These are phyloP conservation scores for Elanus axillaris DNA, from an alignment of 2,113 vertebrate genomes.

Conservation along the genomic window DNA sequence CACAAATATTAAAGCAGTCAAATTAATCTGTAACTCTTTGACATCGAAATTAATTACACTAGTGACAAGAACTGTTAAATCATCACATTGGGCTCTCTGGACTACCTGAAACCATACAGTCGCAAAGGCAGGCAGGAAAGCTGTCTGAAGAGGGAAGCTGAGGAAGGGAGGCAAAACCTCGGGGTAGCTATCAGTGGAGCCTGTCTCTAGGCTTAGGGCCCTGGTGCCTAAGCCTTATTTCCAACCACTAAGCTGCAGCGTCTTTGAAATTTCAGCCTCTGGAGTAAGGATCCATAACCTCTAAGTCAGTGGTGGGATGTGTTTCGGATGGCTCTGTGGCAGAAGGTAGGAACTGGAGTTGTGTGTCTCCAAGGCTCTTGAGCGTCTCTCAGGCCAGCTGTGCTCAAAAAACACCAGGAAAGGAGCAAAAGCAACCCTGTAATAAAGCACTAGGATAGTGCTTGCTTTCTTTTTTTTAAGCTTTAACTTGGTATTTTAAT, in stretches of 20 bases:
- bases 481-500: not conserved
- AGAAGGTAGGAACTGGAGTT: not conserved
- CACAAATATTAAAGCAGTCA: not conserved
- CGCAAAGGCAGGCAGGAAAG: not conserved
- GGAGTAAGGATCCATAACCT: not conserved
- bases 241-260: not conserved
- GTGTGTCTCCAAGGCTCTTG: not conserved
- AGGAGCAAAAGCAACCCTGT: not conserved
- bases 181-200: no score
- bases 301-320: not conserved
- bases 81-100: not conserved
- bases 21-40: not conserved
- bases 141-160: not conserved
- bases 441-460: not conserved
- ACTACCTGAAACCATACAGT: not conserved
- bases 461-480: not conserved
- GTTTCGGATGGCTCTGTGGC: not conserved
- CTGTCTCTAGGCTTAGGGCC: not conserved
- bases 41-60: not conserved
- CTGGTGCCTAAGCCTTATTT: not conserved
- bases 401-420: not conserved
- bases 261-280: not conserved
- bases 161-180: not conserved
- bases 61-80: not conserved
- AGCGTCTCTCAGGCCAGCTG: not conserved